Base-by-base conservation (phyloP, 1,140 invertebrate genomes). In the Heliconius himera region DNA sequence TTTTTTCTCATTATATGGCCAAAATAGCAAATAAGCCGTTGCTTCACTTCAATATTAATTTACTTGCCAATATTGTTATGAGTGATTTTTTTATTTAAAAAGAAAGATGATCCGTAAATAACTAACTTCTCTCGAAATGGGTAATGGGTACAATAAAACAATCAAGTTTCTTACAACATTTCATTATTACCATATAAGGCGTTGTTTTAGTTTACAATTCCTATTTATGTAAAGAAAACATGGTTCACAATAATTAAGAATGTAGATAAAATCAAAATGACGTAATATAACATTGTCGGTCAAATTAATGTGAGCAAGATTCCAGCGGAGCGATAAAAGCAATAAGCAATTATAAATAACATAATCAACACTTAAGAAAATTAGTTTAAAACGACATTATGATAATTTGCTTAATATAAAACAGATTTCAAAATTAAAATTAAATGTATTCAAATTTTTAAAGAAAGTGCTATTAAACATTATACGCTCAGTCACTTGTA, bases 231-330 rank as follows among this genome's bases (percentile, higher is more conserved):
- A 29, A 29, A 66, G 33, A 73, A 73, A 22, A 73, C 41, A 73
- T 49, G 26, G 72, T 73, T 41, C 20, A 49, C 36, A 73, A 41
- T 29, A 73, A 46, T 73, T 73, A 49, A 66, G 26, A 66, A 66
- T 66, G 26, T 16, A 66, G 60, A 66, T 66, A 66, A 66, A 29
- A 66, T 66, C 22, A 29, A 66, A 11, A 66, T 66, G 60, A 66
- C 60, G 60, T 29, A 66, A 66, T 29, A 9, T 29, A 22, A 29
- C 60, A 26, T 26, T 29, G 13, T 66, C 60, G 60, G 60, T 66
- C 60, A 66, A 66, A 13, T 66, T 66, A 66, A 66, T 66, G 60
- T 66, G 60, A 66, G 60, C 60, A 66, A 66, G 60, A 66, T 66
- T 66, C 60, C 22, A 66, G 11, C 3, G 60, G 9, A 22, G 60